Evolutionary conservation across 2,797 vertebrate species (phyloP), one percentile per base, ranked within the genome.

Genomic region (Anomalospiza imberbis): DNA sequence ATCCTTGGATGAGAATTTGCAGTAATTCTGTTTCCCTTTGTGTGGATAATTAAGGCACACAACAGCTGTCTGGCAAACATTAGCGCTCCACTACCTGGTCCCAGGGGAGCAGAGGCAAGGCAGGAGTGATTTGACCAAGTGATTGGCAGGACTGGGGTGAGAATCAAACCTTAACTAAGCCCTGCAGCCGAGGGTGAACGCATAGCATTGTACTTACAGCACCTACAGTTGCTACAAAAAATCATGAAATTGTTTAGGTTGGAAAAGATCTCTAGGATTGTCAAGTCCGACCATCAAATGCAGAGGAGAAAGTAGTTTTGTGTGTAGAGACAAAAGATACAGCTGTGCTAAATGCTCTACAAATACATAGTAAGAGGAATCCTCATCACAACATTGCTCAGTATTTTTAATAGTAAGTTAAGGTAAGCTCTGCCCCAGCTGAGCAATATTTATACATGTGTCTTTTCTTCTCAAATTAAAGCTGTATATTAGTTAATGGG

Each of bases 1-100:
- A 45, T 76, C 57, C 74, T 82, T 60, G 61, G 83, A 92, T 9
- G 68, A 72, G 76, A 60, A 86, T 89, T 81, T 85, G 82, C 76
- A 53, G 85, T 92, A 66, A 86, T 91, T 91, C 72, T 89, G 42
- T 91, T 95, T 91, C 82, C 29, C 79, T 89, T 89, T 91, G 65
- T 89, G 82, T 58, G 65, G 58, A 24, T 83, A 91, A 92, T 94
- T 80, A 80, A 95, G 79, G 72, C 72, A 50, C 51, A 58, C 31
- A 75, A 26, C 91, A 95, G 81, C 78, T 89, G 87, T 54, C 73
- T 93, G 88, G 58, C 72, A 91, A 86, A 89, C 36, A 45, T 94
- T 12, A 91, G 58, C 0, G 0, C 79, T 89, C 57, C 44, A 8
- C 75, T 89, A n/a, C 91, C 70, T 89, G 83, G 21, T 92, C 91